Evolutionary conservation across 1,140 invertebrate genomes (phyloP).

Genomic region (Dreissena rostriformis): DNA sequence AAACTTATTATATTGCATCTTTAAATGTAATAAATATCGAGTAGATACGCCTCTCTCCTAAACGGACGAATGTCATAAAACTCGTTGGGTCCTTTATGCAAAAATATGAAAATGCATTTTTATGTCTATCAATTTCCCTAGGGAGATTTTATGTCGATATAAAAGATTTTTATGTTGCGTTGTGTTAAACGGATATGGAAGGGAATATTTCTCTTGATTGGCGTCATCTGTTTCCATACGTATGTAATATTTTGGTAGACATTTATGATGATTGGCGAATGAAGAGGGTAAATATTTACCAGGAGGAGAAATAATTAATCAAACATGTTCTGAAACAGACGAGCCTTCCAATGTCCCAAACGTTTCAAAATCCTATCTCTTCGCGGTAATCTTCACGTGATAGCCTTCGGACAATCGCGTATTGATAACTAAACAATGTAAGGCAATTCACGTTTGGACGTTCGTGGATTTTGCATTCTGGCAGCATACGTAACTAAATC

Average conservation of each 20-base stretch:
- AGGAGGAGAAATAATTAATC: not conserved
- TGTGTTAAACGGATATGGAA: not conserved
- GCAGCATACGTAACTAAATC: too few relatives aligned
- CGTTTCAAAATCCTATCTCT: too few relatives aligned
- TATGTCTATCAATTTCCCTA: constrained; percentile 46
- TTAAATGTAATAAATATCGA: constrained; percentile 27
- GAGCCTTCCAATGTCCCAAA: too few relatives aligned
- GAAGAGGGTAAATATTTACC: not conserved
- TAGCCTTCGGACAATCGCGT: too few relatives aligned
- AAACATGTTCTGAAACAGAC: not conserved
- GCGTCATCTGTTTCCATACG: too few relatives aligned
- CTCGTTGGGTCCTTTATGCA: constrained; percentile 33
- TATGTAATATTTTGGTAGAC: not conserved
- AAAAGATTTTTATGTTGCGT: constrained; percentile 40
- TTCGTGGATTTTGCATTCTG: too few relatives aligned
- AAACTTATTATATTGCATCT: constrained; percentile 39
- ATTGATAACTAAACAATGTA: too few relatives aligned
- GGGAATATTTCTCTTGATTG: not conserved
- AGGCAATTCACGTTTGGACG: too few relatives aligned
- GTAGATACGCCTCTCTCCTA: constrained; percentile 29
- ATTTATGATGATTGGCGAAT: not conserved
- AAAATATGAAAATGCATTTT: constrained; percentile 46
- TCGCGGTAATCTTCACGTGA: too few relatives aligned
- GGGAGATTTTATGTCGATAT: constrained; percentile 38
- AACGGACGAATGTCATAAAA: constrained; percentile 42